Conservation (phyloP, 2,113 vertebrate species). For the Antechinus stuartii region DNA sequence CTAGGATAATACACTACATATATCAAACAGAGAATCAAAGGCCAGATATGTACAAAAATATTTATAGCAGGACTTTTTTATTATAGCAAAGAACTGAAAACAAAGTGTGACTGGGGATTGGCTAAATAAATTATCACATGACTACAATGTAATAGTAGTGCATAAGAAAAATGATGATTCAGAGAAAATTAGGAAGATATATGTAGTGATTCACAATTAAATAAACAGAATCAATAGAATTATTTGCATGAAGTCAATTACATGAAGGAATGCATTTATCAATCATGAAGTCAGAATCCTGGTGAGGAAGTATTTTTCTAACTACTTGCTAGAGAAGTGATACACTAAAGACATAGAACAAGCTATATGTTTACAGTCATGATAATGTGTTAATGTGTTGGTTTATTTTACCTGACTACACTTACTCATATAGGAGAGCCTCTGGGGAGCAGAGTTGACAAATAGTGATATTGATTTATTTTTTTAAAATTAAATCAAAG, state of each 20-base stretch:
- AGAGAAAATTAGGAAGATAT: not conserved
- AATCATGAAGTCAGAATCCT: not conserved
- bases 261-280: not conserved
- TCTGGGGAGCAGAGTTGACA: not conserved
- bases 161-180: not conserved
- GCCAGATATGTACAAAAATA: not conserved
- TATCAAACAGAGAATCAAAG: not conserved
- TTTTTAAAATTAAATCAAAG: not conserved
- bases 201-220: not conserved
- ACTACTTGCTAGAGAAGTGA: not conserved
- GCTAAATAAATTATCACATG: not conserved
- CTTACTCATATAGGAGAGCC: not conserved
- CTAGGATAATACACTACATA: not conserved
- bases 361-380: not conserved
- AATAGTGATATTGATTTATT: not conserved
- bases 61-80: not conserved
- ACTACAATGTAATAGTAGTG: not conserved
- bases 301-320: not conserved
- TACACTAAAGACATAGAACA: not conserved
- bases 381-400: not conserved
- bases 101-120: not conserved
- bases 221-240: not conserved
- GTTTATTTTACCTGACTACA: not conserved
- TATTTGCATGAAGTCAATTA: not conserved
- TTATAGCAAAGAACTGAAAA: not conserved